These are phyloP conservation scores for Temnothorax rugatulus DNA, from an alignment of 2,888 invertebrate genomes.

Conservation along the genomic window DNA sequence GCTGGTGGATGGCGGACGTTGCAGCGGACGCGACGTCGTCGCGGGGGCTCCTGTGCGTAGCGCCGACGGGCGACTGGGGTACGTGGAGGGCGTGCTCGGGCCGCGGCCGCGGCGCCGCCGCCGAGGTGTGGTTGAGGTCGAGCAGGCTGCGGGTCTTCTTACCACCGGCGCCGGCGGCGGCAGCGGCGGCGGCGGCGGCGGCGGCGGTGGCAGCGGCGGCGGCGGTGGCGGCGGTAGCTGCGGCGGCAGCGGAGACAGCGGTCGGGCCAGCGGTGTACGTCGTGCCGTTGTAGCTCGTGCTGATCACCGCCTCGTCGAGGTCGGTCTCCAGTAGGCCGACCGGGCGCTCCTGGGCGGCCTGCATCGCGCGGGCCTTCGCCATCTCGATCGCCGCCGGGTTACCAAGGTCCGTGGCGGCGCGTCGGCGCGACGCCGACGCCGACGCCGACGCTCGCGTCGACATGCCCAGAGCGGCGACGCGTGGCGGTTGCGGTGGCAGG, in stretches of 20 bases:
- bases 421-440: conserved; percentile 86
- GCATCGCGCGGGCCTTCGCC: conserved; percentile 85
- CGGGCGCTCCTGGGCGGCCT: conserved; percentile 88
- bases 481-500: conserved; percentile 83
- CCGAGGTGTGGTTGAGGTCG: conserved; percentile 87
- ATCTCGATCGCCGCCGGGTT: conserved; percentile 86
- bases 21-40: conserved; percentile 80
- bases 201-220: conserved; percentile 80
- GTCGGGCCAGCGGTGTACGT: conserved; percentile 74
- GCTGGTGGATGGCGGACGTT: conserved; percentile 83
- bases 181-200: conserved; percentile 84
- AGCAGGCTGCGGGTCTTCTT: conserved; percentile 90
- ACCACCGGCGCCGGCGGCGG: conserved; percentile 78
- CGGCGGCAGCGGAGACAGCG: conserved; percentile 75
- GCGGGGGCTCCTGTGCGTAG: conserved; percentile 81
- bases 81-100: conserved; percentile 85
- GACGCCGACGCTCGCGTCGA: conserved; percentile 85
- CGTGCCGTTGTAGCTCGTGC: conserved; percentile 79
- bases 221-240: conserved; percentile 79
- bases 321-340: conserved; percentile 96
- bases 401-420: conserved; percentile 86
- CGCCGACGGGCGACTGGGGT: conserved; percentile 84
- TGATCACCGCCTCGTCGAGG: conserved; percentile 91
- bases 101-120: conserved; percentile 86
- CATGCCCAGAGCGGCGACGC: conserved; percentile 80